Evolutionary conservation across 1,140 invertebrate species (phyloP).

Genomic region (Drosophila willistoni): DNA sequence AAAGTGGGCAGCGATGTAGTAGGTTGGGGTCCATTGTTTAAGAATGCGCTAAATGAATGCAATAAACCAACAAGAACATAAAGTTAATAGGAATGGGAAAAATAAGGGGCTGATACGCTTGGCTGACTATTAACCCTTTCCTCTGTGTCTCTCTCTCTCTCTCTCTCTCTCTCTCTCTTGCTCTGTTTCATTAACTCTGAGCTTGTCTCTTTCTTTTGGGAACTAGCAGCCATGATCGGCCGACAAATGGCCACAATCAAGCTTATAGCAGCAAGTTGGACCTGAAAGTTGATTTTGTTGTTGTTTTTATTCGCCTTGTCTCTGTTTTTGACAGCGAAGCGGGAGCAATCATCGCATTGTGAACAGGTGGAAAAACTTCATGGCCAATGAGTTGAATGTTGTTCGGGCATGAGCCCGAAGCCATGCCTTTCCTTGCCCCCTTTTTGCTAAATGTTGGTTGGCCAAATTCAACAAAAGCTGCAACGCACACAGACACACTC

Average conservation of each 20-base stretch:
- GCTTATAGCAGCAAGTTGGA: slow-evolving; percentile 29
- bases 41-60: slow-evolving; percentile 71
- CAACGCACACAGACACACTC: slow-evolving; percentile 24
- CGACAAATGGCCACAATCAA: slow-evolving; percentile 74
- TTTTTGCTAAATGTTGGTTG: slow-evolving; percentile 67
- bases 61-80: slow-evolving; percentile 62
- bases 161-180: slow-evolving; percentile 2
- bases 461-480: slow-evolving; percentile 37
- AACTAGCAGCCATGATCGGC: slow-evolving; percentile 49
- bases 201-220: slow-evolving; percentile 27
- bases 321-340: slow-evolving; percentile 33
- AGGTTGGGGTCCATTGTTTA: slow-evolving; percentile 15
- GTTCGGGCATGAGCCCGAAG: slow-evolving; percentile 48
- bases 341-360: slow-evolving; percentile 76
- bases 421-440: slow-evolving; percentile 44
- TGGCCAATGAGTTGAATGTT: slow-evolving; percentile 68
- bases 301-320: slow-evolving; percentile 10
- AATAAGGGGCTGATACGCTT: slow-evolving; percentile 36
- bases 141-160: neutral
- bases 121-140: slow-evolving; percentile 28
- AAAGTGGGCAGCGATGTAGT: neutral
- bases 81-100: slow-evolving; percentile 13
- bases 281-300: slow-evolving; percentile 31
- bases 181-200: slow-evolving; percentile 10
- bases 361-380: slow-evolving; percentile 75